These are phyloP conservation scores for Drosophila ustulata DNA, from an alignment of 2,888 invertebrate species.

Conservation along the genomic window DNA sequence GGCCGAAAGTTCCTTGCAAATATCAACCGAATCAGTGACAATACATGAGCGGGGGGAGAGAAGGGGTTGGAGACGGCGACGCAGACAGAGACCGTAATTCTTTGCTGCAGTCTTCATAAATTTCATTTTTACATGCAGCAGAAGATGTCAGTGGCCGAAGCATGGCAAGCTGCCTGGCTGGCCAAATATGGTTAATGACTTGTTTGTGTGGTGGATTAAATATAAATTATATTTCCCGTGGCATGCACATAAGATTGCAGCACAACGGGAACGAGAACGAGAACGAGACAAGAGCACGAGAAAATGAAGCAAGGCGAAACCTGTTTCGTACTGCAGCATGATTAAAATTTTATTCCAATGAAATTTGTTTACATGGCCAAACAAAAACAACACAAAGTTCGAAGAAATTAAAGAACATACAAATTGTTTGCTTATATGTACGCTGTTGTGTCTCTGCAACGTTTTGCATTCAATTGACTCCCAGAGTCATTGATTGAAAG, in stretches of 20 bases:
- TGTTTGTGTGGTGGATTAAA: constrained; percentile 75
- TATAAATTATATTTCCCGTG: constrained; percentile 73
- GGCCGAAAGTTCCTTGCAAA: constrained; percentile 18
- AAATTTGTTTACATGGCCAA: constrained; percentile 46
- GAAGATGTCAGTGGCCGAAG: constrained; percentile 49
- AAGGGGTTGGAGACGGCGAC: neutral
- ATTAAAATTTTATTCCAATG: constrained; percentile 63
- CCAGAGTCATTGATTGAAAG: neutral
- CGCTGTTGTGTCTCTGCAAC: neutral
- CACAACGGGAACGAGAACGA: neutral
- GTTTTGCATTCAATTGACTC: constrained; percentile 11
- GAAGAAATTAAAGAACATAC: constrained; percentile 6
- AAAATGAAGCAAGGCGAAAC: constrained; percentile 37
- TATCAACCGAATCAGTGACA: neutral
- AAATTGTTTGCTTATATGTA: neutral
- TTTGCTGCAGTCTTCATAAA: constrained; percentile 77
- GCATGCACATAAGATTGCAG: constrained; percentile 30
- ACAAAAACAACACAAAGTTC: constrained; percentile 18
- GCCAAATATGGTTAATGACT: constrained; percentile 75
- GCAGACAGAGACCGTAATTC: constrained; percentile 54
- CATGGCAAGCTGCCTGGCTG: constrained; percentile 11
- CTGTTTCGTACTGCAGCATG: constrained; percentile 58
- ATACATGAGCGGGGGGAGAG: neutral
- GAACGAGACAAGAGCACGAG: constrained; percentile 10
- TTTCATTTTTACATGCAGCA: constrained; percentile 66